These are phyloP conservation scores for Decapterus maruadsi DNA, from an alignment of 2,797 vertebrate genomes.

Conservation along the genomic window DNA sequence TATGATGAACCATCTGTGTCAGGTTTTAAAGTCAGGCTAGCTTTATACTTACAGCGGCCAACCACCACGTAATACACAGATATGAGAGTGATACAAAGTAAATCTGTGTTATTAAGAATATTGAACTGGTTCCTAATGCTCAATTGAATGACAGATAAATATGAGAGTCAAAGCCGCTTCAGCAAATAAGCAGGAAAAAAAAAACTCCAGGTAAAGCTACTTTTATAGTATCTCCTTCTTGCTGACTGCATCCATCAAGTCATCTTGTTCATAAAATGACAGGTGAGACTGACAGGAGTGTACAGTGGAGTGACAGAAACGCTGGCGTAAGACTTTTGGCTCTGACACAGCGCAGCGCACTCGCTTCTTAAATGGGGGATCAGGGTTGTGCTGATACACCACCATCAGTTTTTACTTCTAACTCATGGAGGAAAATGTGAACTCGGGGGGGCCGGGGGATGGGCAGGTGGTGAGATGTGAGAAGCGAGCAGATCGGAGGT, in stretches of 20 bases:
- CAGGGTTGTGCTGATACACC: constrained; percentile 37
- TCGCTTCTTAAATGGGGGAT: constrained; percentile 38
- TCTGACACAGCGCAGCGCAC: constrained; percentile 22
- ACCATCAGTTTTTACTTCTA: constrained; percentile 27
- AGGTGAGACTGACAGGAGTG: constrained; percentile 47
- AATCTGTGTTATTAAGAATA: background rate
- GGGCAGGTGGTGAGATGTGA: constrained; percentile 17
- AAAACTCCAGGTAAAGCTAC: background rate
- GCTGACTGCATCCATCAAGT: constrained; percentile 24
- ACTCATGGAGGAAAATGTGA: constrained; percentile 3
- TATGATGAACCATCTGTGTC: too few relatives aligned
- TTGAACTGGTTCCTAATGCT: background rate
- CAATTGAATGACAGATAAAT: constrained; percentile 3
- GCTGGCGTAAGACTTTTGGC: constrained; percentile 40
- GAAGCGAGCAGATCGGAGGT: background rate
- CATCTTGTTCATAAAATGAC: constrained; percentile 39
- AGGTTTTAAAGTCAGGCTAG: too few relatives aligned
- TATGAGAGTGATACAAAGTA: background rate
- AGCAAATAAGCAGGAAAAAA: background rate
- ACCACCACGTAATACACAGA: background rate
- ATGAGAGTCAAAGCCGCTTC: background rate
- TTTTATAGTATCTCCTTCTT: background rate
- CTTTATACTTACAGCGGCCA: too few relatives aligned
- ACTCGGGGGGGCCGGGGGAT: background rate
- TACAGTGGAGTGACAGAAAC: constrained; percentile 50